Evolutionary conservation across 2,797 vertebrate species (phyloP).

Genomic region (Nyctalus aviator): DNA sequence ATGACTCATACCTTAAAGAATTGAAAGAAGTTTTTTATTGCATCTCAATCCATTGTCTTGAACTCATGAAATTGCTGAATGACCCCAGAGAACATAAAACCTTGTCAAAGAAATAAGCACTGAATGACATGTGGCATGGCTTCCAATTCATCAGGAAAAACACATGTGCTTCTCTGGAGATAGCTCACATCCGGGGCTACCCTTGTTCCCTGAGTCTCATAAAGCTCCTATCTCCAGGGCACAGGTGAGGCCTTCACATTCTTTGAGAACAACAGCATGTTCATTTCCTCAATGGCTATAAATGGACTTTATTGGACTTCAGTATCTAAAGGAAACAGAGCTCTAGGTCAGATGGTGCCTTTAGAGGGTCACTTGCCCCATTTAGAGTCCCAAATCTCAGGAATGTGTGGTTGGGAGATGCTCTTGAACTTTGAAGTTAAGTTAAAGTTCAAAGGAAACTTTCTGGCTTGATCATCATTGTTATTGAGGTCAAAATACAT

Average conservation of each 20-base stretch:
- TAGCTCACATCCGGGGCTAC: conserved; percentile 40
- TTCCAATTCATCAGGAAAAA: conserved; percentile 59
- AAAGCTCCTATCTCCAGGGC: conserved; percentile 78
- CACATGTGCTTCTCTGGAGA: conserved; percentile 27
- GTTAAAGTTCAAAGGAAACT: conserved; percentile 39
- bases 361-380: neutral
- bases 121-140: neutral
- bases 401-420: neutral
- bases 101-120: conserved; percentile 6
- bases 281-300: conserved; percentile 71
- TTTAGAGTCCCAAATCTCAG: neutral
- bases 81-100: conserved; percentile 41
- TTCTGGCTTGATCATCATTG: conserved; percentile 12
- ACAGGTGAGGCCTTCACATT: conserved; percentile 69
- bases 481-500: neutral
- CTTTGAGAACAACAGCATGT: conserved; percentile 64
- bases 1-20: conserved; percentile 66
- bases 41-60: conserved; percentile 66
- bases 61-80: conserved; percentile 53
- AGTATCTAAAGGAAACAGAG: conserved; percentile 81
- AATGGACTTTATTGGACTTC: conserved; percentile 71
- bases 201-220: conserved; percentile 18
- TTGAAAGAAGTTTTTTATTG: conserved; percentile 55
- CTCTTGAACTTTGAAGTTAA: conserved; percentile 42
- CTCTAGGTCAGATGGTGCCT: conserved; percentile 33